Base-by-base conservation (phyloP, 2,113 vertebrate genomes). In the Psophia crepitans region DNA sequence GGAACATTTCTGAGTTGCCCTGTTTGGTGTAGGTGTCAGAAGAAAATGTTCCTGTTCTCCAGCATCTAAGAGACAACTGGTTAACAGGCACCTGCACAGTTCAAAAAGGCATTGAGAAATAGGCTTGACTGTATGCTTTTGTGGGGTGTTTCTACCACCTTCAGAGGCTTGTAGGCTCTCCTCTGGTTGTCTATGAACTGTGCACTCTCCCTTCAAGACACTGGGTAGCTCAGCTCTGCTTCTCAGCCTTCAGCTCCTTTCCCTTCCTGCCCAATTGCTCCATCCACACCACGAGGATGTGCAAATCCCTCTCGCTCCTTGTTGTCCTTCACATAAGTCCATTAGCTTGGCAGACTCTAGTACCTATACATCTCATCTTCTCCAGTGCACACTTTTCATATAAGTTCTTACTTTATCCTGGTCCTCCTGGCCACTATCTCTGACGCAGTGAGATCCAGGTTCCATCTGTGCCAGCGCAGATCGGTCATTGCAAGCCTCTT, bases 401-500 rank as follows among this genome's bases (percentile, higher is more conserved):
- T 18, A 33, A 46, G 18, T 35, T 88, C 44, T 58, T 77, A 14
- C 10, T 66, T 83, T 39, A 22, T 8, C 2, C 5, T 44, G 17
- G 11, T 54, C 7, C 6, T 66, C 37, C 33, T 61, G 54, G 35
- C 35, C 33, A 48, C 30, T 1, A 1, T 7, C 58, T 86, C 73
- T 54, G 44, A 37, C 56, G 22, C 2, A 5, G 14, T 13, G 16
- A 87, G 53, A 69, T 8, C 41, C 8, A 33, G 49, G n/a, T 74
- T 64, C 58, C 9, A 39, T 13, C 57, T 23, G 17, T 78, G 39
- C 15, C 1, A 2, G 12, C 4, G 2, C 63, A 57, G 35, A 84
- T 11, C 0, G 0, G 13, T 53, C 41, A 46, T 5, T 57, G 43
- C 39, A 61, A 77, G 70, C 20, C 8, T 41, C 27, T 12, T 87